Evolutionary conservation across 1,140 invertebrate species (phyloP), one percentile per base, ranked within the genome.

Genomic region (Bombus ignitus): DNA sequence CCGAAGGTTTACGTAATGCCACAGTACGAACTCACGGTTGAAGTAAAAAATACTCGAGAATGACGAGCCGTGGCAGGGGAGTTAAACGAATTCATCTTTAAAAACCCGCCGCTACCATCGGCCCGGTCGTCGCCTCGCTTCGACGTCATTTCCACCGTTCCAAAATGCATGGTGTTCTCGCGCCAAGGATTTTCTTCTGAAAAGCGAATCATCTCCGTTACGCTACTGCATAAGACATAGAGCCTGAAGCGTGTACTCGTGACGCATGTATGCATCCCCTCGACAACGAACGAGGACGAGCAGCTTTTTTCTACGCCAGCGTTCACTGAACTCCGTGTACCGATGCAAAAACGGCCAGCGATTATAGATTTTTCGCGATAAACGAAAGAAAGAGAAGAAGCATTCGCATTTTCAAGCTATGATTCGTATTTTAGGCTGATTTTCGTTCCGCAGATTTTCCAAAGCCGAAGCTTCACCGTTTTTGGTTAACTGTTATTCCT

Each of bases 181-280:
- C 79, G 78, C 47, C 44, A 70, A 75, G 62, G 47, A 62, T 81
- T 82, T 81, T 35, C 79, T 74, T 65, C 72, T 66, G 12, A 32
- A 66, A 32, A 83, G 32, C 32, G 72, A 75, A 74, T 74, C 42
- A 25, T 53, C 57, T 72, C 57, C n/a, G 57, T 59, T 42, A n/a
- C 77, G 35, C 70, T 53, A 37, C 57, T 85, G 83, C 83, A 81
- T 81, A 81, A 85, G 81, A 85, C 59, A 81, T 70, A 47, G 13
- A 32, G 44, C 42, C 32, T 25, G 42, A 57, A 85, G 59, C 28
- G 44, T 42, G 59, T 37, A 42, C 70, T 59, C 47, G 39, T 39
- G 32, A 28, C 77, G 47, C 66, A n/a, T 53, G 65, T 62, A 65
- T 85, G 75, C 53, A 80, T 57, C 71, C 62, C 53, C 53, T 82